Conservation (phyloP, 92 coral and sea anemone species). For the Pocillopora meandrina region DNA sequence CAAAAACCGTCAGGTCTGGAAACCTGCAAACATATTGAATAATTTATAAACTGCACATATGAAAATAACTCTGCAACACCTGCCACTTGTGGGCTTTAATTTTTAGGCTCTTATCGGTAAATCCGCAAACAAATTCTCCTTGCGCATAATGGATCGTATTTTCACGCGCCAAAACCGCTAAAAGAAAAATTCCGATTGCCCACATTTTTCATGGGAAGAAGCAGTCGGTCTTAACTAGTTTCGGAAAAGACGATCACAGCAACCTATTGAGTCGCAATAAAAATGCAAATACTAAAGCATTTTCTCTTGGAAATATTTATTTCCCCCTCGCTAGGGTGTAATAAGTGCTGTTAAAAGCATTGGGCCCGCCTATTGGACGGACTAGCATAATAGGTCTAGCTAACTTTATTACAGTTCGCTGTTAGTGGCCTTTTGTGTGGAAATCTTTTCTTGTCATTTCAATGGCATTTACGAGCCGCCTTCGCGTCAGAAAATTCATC, state of each 20-base stretch:
- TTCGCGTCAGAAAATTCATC: constrained; percentile 24
- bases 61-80: constrained; percentile 83
- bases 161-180: neutral
- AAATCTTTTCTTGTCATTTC: constrained; percentile 32
- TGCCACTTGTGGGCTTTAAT: constrained; percentile 55
- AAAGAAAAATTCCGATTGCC: neutral
- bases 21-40: constrained; percentile 91
- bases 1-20: constrained; percentile 58
- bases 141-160: neutral
- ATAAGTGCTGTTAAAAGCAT: constrained; percentile 58
- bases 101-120: constrained; percentile 61
- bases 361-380: constrained; percentile 46
- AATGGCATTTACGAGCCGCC: constrained; percentile 31
- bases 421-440: constrained; percentile 28
- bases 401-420: constrained; percentile 27
- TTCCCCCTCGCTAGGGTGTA: constrained; percentile 72
- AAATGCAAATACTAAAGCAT: constrained; percentile 78
- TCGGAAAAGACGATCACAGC: constrained; percentile 9
- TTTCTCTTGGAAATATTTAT: constrained; percentile 79
- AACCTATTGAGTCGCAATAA: constrained; percentile 43
- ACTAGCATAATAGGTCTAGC: constrained; percentile 25
- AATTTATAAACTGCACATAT: constrained; percentile 95
- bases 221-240: constrained; percentile 5
- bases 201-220: neutral
- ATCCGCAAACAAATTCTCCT: constrained; percentile 56